These are phyloP conservation scores for Vireo griseus DNA, from an alignment of 2,797 vertebrate species.

Conservation along the genomic window DNA sequence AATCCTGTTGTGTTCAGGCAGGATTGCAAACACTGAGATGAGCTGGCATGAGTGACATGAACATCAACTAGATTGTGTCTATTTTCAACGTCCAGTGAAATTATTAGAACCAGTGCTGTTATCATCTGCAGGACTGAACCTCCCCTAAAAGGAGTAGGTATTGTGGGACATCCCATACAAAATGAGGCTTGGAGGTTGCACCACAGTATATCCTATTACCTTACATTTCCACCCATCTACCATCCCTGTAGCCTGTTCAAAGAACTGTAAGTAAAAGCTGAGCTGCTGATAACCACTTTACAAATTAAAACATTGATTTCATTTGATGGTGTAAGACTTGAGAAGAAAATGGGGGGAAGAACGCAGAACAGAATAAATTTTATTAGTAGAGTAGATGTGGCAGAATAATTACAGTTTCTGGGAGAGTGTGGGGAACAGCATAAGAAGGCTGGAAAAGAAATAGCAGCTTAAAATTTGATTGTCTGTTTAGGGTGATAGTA, in stretches of 20 bases:
- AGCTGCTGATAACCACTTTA: background rate
- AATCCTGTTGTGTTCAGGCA: background rate
- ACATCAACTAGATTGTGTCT: background rate
- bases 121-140: background rate
- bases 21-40: background rate
- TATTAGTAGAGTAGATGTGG: background rate
- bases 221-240: background rate
- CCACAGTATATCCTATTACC: background rate
- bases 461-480: slow-evolving; percentile 48
- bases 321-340: background rate
- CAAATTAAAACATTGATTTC: slow-evolving; percentile 20
- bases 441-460: slow-evolving; percentile 35
- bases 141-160: background rate
- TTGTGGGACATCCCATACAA: background rate
- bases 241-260: background rate
- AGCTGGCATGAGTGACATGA: background rate
- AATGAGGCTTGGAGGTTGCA: background rate
- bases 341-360: background rate
- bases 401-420: slow-evolving; percentile 40
- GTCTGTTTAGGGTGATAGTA: slow-evolving; percentile 50
- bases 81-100: background rate
- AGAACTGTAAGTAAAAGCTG: background rate
- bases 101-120: background rate
- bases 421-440: background rate
- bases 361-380: background rate